Conservation (phyloP, 2,113 vertebrate species). For the Nothocercus nigrocapillus region DNA sequence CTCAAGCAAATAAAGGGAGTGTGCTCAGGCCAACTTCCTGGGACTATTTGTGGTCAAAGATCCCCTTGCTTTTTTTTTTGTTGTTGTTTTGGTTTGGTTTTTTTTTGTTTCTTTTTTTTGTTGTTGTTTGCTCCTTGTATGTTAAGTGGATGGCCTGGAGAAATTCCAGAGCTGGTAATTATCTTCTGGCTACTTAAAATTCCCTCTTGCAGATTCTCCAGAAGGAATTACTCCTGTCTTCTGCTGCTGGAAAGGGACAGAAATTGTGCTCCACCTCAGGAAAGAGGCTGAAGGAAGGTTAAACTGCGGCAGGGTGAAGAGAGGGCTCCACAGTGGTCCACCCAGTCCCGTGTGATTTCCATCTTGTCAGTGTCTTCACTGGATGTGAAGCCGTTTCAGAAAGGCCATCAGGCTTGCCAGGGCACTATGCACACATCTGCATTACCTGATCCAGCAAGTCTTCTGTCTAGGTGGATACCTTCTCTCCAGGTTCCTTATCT, state of each 20-base stretch:
- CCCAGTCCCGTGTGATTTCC: not conserved
- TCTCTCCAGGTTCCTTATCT: not conserved
- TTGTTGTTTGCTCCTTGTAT: not conserved
- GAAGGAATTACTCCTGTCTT: not conserved
- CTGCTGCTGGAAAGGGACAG: not conserved
- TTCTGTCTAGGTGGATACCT: not conserved
- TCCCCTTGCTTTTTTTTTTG: not conserved
- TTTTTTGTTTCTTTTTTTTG: no score
- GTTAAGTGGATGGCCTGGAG: constrained; percentile 14
- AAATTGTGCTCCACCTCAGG: not conserved
- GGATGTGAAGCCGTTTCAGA: not conserved
- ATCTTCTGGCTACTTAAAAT: constrained; percentile 23
- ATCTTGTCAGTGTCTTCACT: accelerated
- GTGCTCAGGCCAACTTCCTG: not conserved
- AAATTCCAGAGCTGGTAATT: constrained; percentile 43
- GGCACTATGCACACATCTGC: not conserved
- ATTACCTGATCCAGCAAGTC: not conserved
- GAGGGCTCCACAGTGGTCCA: not conserved
- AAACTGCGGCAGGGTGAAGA: not conserved
- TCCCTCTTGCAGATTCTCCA: not conserved
- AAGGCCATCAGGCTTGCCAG: not conserved
- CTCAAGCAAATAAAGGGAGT: not conserved
- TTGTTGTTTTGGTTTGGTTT: not conserved
- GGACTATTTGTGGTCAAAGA: not conserved
- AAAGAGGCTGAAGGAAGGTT: not conserved